Base-by-base conservation (phyloP, 2,797 vertebrate genomes). In the Gallinago solitaria region DNA sequence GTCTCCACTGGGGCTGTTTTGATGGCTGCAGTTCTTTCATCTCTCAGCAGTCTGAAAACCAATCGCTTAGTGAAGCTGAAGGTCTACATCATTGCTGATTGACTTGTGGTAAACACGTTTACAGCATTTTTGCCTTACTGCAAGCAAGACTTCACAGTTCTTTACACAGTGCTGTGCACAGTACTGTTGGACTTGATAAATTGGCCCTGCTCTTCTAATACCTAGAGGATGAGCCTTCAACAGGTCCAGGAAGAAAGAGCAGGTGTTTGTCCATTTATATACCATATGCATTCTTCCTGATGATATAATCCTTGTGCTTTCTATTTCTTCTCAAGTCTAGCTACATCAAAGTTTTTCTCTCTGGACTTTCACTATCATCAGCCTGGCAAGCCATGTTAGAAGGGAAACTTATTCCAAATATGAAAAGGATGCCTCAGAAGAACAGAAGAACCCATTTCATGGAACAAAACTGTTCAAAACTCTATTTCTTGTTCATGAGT, bases 391-490 rank as follows among this genome's bases (percentile, higher is more conserved):
- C 3, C 11, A 9, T 35, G 28, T 45, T 48, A 76, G 65, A 89
- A 85, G 4, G 5, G 17, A 77, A 76, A 5, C 6, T 80, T 81
- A 41, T 53, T 88, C 28, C 16, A 79, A 80, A 53, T 39, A 47
- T 30, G 12, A 37, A 53, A 53, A 77, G 24, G 5, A 41, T 5
- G 54, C 4, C 8, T 63, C 9, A 0, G 1, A 74, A 57, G 25
- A 76, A 53, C 8, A 71, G 45, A 71, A 88, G 3, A 69, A 84
- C 59, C 4, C 0, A 47, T 79, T 60, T 68, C 7, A 63, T 83
- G 63, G 33, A 27, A 60, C 43, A 28, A 74, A 77, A 73, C 10
- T 56, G 35, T 24, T 51, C 5, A 71, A 83, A 88, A 32, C 4
- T 50, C 23, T 61, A 10, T 47, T 69, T 80, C 1, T 21, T 77